Percentiles rank a stretch among this genome's conserved stretches.
Evolutionary conservation across 2,797 vertebrate genomes (phyloP).

Genomic region (Pipistrellus pipistrellus): DNA sequence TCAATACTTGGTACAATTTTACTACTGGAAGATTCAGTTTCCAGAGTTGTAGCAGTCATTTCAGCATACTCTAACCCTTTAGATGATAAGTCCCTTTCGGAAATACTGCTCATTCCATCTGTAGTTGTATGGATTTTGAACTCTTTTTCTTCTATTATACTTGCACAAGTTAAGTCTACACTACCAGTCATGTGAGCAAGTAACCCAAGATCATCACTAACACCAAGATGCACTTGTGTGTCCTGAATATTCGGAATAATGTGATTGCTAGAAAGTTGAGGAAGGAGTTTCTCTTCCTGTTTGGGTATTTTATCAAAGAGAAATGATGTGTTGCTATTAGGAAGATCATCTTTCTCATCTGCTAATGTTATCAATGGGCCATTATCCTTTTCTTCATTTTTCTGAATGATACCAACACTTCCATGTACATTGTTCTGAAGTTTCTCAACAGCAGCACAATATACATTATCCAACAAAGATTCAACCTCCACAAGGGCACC

Average conservation of each 20-base stretch:
- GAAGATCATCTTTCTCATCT: constrained; percentile 97
- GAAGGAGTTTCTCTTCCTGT: constrained; percentile 96
- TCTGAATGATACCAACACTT: constrained; percentile 92
- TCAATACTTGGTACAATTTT: constrained; percentile 93
- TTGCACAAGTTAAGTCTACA: constrained; percentile 93
- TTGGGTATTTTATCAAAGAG: constrained; percentile 96
- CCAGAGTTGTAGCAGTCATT: constrained; percentile 89
- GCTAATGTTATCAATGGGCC: constrained; percentile 97
- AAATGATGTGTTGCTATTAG: constrained; percentile 94
- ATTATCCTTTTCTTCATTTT: constrained; percentile 95
- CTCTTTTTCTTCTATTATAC: constrained; percentile 94
- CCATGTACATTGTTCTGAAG: constrained; percentile 93
- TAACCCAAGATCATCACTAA: constrained; percentile 96
- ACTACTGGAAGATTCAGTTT: constrained; percentile 90
- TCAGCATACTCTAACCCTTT: constrained; percentile 93
- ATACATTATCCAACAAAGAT: constrained; percentile 96
- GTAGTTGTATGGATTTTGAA: constrained; percentile 97
- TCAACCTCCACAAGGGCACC: constrained; percentile 97
- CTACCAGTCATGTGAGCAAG: constrained; percentile 96
- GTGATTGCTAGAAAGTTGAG: constrained; percentile 95
- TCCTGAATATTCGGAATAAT: constrained; percentile 95
- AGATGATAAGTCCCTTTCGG: constrained; percentile 91
- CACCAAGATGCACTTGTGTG: constrained; percentile 91
- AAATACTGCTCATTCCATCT: constrained; percentile 94
- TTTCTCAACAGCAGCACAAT: constrained; percentile 97